Evolutionary conservation across 2,113 vertebrate species (phyloP).

Genomic region (Zapornia atra): DNA sequence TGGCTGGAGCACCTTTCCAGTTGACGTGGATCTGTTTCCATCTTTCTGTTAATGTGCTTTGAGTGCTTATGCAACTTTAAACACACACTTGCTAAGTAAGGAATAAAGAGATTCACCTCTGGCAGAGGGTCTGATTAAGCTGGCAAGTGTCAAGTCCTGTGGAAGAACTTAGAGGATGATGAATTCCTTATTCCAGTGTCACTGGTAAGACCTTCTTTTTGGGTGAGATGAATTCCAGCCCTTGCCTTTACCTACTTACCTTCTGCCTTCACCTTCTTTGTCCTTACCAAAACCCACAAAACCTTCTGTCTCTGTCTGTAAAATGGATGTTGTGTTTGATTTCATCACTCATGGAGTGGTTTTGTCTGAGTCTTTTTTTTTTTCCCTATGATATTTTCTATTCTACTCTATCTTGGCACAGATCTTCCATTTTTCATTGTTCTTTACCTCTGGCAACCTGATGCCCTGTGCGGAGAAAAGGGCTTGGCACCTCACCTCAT

Average conservation of each 20-base stretch:
- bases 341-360: not conserved
- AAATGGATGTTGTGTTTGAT: not conserved
- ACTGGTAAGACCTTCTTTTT: not conserved
- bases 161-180: not conserved
- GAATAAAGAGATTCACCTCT: not conserved
- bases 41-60: not conserved
- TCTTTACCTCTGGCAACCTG: not conserved
- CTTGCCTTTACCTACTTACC: not conserved
- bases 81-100: not conserved
- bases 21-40: not conserved
- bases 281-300: accelerated
- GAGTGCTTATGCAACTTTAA: not conserved
- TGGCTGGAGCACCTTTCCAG: not conserved
- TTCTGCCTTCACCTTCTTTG: not conserved
- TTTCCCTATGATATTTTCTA: not conserved
- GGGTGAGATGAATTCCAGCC: not conserved
- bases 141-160: not conserved
- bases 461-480: not conserved
- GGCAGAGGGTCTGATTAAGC: not conserved
- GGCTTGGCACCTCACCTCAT: not conserved
- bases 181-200: not conserved
- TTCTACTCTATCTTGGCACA: not conserved
- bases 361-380: not conserved
- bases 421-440: not conserved
- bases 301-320: not conserved